Conservation (phyloP, 2,888 invertebrate species). For the Alviniconcha strummeri region DNA sequence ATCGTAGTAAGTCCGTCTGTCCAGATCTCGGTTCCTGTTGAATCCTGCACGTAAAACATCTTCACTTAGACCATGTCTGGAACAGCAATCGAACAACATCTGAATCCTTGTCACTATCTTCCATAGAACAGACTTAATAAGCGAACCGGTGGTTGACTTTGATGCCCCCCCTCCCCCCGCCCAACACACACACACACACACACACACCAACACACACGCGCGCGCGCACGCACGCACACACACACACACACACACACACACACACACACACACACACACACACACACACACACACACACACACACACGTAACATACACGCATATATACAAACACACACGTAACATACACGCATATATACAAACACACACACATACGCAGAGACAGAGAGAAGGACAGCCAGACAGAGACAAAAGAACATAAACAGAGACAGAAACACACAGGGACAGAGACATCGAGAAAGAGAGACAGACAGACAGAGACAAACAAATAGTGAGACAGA, state of each 20-base stretch:
- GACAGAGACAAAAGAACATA: too few species aligned
- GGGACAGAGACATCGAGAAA: too few species aligned
- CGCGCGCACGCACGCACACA: background rate
- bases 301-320: background rate
- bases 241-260: background rate
- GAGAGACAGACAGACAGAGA: too few species aligned
- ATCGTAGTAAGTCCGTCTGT: conserved; percentile 29
- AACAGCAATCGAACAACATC: background rate
- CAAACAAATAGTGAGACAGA: too few species aligned
- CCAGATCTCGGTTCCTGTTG: conserved; percentile 28
- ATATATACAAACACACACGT: background rate
- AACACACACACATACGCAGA: background rate
- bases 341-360: background rate
- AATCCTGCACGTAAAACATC: conserved; percentile 16
- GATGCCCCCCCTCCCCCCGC: background rate
- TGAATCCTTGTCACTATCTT: too few species aligned
- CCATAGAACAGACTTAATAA: background rate
- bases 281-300: background rate
- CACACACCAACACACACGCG: background rate
- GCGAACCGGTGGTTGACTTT: background rate
- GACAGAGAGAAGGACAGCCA: too few species aligned
- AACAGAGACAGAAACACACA: too few species aligned
- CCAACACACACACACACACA: background rate
- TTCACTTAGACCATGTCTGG: background rate
- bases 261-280: background rate